Evolutionary conservation across 2,113 vertebrate species (phyloP).

Genomic region (Propithecus coquereli): DNA sequence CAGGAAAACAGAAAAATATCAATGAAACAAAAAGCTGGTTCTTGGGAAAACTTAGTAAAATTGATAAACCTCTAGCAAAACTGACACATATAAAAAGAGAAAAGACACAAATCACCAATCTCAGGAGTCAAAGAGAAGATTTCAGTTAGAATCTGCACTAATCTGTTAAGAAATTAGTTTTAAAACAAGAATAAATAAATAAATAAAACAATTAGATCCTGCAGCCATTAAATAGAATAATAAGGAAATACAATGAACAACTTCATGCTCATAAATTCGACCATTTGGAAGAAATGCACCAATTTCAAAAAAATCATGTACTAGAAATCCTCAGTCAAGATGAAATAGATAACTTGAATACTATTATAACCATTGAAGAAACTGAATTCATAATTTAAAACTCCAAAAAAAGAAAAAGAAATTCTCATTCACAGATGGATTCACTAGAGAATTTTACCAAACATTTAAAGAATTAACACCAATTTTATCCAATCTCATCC

Average conservation of each 20-base stretch:
- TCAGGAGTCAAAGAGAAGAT: background rate
- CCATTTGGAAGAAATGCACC: constrained; percentile 6
- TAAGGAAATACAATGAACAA: background rate
- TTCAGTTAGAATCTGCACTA: background rate
- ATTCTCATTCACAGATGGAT: background rate
- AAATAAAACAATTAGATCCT: background rate
- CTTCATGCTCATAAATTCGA: background rate
- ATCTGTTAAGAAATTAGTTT: too few species aligned
- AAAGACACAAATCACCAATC: background rate
- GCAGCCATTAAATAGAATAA: background rate
- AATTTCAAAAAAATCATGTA: constrained; percentile 21
- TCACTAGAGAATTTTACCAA: background rate
- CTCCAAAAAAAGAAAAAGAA: background rate
- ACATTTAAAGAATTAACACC: constrained; percentile 8
- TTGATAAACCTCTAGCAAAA: constrained; percentile 7
- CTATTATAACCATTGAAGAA: background rate
- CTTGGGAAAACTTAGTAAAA: background rate
- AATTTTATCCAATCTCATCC: background rate
- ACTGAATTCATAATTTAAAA: background rate
- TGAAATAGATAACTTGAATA: background rate
- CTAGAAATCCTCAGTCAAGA: background rate
- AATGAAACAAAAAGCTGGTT: constrained; percentile 6
- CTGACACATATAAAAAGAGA: background rate
- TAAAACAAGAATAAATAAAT: too few species aligned
- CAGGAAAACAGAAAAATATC: background rate